These are phyloP conservation scores for Xenops minutus DNA, from an alignment of 2,797 vertebrate genomes.

Conservation along the genomic window DNA sequence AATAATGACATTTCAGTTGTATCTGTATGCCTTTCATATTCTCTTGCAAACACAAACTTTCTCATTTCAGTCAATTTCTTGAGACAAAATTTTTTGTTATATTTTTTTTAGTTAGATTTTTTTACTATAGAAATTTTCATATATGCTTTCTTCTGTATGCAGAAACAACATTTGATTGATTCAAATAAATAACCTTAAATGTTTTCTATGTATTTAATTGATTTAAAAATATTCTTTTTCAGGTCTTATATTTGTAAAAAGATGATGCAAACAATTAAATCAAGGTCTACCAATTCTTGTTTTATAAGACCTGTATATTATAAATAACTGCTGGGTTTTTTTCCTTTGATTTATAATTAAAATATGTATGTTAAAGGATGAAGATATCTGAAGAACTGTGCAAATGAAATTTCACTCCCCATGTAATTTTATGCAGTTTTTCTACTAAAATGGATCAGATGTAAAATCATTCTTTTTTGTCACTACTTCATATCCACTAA, in stretches of 20 bases:
- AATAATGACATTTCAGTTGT: not conserved
- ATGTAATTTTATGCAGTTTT: not conserved
- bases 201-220: not conserved
- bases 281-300: not conserved
- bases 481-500: not conserved
- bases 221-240: not conserved
- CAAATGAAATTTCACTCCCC: not conserved
- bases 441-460: not conserved
- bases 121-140: not conserved
- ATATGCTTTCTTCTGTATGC: not conserved
- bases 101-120: too few relatives aligned
- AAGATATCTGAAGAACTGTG: not conserved
- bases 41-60: not conserved
- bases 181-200: not conserved
- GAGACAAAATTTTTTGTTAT: not conserved
- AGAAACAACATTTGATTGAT: not conserved
- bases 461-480: not conserved
- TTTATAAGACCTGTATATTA: not conserved
- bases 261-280: not conserved
- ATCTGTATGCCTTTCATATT: fast-evolving
- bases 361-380: not conserved
- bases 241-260: not conserved
- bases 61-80: not conserved
- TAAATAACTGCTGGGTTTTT: not conserved
- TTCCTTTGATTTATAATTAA: not conserved